Base-by-base conservation (phyloP, 2,888 invertebrate genomes). In the Megalurothrips usitatus region DNA sequence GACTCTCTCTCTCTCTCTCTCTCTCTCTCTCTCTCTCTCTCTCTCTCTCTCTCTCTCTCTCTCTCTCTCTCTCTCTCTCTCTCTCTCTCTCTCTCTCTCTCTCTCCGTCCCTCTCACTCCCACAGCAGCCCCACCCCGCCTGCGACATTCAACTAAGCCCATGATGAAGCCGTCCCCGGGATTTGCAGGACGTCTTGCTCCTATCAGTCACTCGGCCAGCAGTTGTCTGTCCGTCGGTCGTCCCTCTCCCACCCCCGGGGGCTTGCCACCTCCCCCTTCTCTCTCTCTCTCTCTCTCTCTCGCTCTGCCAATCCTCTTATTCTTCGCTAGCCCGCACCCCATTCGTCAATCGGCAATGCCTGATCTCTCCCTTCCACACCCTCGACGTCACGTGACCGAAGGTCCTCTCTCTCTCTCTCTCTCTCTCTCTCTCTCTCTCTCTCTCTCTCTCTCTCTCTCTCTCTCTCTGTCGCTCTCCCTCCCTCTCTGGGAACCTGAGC, bases 281-380 rank as follows among this genome's bases (percentile, higher is more conserved):
- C 58, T 58, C 19, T 58, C 19, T 58, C 58, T 52, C 52, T 9
- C 10, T 9, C 52, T 52, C 52, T 19, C 58, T 17, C 58, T 2
- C 58, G 19, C 58, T 17, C 58, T 17, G 14, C 58, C 58, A 58
- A 58, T 58, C 58, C 58, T 58, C 58, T 58, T 75, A 43, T 80
- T 83, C 82, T n/a, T 26, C 80, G 80, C 80, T 79, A 79, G 47
- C n/a, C 75, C 81, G 47, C 48, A 79, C 80, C 79, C 79, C 80
- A 58, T 58, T 58, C 58, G 58, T 58, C 58, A 58, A 58, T 58
- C 58, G 58, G 17, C 58, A 14, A 58, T 58, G 58, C 58, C 58
- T 58, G 34, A 43, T 58, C 58, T 58, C 58, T 6, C 34, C 34
- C 34, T 43, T 43, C 34, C 34, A 6, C 34, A 43, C 34, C 34